Percentiles rank a stretch among this genome's conserved stretches.
Evolutionary conservation across 2,888 invertebrate species (phyloP).

Genomic region (Eueremaeus valkanovi): DNA sequence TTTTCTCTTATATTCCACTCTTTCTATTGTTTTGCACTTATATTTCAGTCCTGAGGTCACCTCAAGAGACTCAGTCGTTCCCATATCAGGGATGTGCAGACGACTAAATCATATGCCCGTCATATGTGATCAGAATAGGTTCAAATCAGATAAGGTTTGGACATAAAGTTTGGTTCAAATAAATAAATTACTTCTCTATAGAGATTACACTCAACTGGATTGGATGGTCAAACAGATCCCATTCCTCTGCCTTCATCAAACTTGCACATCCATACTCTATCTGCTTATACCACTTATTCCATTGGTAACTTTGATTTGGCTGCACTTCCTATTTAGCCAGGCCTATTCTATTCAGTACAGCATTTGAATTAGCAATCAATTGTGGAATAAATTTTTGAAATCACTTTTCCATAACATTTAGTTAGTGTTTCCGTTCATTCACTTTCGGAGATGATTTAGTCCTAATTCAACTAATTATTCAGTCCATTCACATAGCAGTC

Average conservation of each 20-base stretch:
- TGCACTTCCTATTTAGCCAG: not conserved
- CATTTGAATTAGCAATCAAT: conserved; percentile 1
- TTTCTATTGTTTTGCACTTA: conserved; percentile 2
- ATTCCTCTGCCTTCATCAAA: too few species aligned
- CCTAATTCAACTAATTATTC: not conserved
- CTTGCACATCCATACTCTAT: too few species aligned
- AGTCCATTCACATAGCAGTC: not conserved
- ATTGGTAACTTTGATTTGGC: conserved; percentile 13
- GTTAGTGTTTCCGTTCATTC: not conserved
- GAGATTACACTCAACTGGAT: too few species aligned
- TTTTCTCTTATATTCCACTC: not conserved
- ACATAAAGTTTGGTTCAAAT: too few species aligned
- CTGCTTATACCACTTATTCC: too few species aligned
- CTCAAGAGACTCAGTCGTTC: not conserved
- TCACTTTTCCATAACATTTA: conserved; percentile 6
- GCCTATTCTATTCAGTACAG: not conserved
- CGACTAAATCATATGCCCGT: too few species aligned
- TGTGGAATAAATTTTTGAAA: not conserved
- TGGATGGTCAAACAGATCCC: too few species aligned
- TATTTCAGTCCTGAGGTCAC: conserved; percentile 16
- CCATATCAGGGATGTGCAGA: too few species aligned
- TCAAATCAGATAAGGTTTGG: too few species aligned
- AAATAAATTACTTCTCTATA: too few species aligned
- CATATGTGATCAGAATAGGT: too few species aligned
- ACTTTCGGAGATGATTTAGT: not conserved